A percentile compares a stretch with the other conserved stretches of the same genome.
phyloP scores from a whole-genome alignment of 2,797 vertebrate genomes.

The Linurgus olivaceus region DNA sequence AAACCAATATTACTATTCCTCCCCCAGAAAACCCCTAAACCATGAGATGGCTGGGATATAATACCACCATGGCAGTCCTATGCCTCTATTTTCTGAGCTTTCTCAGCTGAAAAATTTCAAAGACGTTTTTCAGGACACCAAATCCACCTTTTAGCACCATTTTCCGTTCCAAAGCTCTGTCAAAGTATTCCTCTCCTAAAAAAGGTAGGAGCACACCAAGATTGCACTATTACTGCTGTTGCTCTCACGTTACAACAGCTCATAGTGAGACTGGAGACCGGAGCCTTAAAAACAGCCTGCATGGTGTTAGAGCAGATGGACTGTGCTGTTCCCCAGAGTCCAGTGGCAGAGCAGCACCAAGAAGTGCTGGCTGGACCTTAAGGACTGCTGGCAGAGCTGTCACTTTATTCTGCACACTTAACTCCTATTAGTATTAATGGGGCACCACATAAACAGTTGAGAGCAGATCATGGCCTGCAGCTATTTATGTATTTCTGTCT shows the following conservation, averaged over 20 bases:
- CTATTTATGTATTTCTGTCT: constrained; percentile 48
- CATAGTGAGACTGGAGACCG: not conserved
- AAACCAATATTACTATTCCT: not conserved
- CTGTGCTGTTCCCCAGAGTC: not conserved
- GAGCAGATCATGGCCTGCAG: constrained; percentile 49
- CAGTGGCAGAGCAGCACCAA: not conserved
- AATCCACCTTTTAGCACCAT: not conserved
- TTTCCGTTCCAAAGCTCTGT: not conserved
- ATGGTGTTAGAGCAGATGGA: not conserved
- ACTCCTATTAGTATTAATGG: constrained; percentile 61
- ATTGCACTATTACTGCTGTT: not conserved
- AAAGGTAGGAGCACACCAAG: not conserved
- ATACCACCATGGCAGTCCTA: not conserved
- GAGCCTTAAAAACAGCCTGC: not conserved
- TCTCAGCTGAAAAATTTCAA: not conserved
- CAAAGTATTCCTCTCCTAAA: not conserved
- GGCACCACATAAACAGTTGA: constrained; percentile 21
- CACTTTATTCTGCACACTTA: constrained; percentile 62
- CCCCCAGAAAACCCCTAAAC: fast-evolving
- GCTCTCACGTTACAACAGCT: not conserved
- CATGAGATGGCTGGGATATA: not conserved
- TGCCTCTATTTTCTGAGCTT: not conserved
- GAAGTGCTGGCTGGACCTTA: not conserved
- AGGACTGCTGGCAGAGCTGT: constrained; percentile 34
- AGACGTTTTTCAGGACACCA: not conserved